Conservation (phyloP, 2,797 vertebrate species). For the Melanotaenia parkinsoni region DNA sequence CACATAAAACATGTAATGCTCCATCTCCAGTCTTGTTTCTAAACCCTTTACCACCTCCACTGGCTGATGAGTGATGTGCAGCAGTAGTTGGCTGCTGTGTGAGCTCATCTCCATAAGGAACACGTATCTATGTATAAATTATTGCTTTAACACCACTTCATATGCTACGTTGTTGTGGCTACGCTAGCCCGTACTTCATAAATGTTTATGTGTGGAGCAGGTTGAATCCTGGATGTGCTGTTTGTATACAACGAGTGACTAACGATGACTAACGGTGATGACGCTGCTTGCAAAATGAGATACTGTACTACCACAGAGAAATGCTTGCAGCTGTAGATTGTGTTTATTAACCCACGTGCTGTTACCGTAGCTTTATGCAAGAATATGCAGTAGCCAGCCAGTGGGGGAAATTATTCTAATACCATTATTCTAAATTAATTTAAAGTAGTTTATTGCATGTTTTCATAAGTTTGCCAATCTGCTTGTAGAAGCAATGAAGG, state of each 20-base stretch:
- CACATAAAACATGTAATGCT: conserved; percentile 12
- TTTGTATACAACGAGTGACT: neutral
- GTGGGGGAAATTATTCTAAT: neutral
- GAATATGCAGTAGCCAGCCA: neutral
- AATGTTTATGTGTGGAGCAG: conserved; percentile 20
- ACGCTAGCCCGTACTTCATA: neutral
- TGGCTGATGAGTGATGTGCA: conserved; percentile 27
- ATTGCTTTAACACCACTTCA: conserved; percentile 4
- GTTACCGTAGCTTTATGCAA: neutral
- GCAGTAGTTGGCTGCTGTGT: neutral
- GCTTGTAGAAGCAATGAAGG: neutral
- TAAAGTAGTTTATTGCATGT: neutral
- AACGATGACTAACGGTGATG: conserved; percentile 6
- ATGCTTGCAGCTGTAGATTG: conserved; percentile 11
- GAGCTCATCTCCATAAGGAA: conserved; percentile 10
- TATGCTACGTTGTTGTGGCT: neutral
- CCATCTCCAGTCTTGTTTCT: conserved; percentile 14
- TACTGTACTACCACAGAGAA: conserved; percentile 10
- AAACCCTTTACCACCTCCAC: conserved; percentile 21
- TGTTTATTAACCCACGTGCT: neutral
- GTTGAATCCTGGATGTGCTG: conserved; percentile 13
- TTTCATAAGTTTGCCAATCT: neutral
- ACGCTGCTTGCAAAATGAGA: neutral
- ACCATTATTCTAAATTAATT: neutral
- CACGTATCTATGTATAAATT: conserved; percentile 24